These are phyloP conservation scores for Drosophila putrida DNA, from an alignment of 2,888 invertebrate species.

Conservation along the genomic window DNA sequence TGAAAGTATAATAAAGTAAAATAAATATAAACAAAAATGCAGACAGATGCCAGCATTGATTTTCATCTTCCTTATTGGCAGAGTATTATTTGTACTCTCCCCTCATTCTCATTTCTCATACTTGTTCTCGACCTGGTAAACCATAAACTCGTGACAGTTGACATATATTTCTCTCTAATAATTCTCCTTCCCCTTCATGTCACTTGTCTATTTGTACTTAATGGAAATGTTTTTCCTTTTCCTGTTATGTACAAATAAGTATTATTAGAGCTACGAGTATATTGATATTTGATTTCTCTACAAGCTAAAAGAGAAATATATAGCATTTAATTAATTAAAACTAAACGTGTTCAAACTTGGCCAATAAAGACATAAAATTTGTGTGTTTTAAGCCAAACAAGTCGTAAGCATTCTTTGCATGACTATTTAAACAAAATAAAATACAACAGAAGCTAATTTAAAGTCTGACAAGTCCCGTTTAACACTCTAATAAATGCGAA, in stretches of 20 bases:
- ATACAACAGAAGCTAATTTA: slow-evolving; percentile 7
- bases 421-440: slow-evolving; percentile 50
- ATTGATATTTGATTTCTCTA: background rate
- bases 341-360: background rate
- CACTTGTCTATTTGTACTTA: background rate
- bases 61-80: slow-evolving; percentile 59
- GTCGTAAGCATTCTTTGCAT: slow-evolving; percentile 19
- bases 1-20: slow-evolving; percentile 43
- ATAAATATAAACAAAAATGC: slow-evolving; percentile 28
- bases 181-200: slow-evolving; percentile 12
- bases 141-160: slow-evolving; percentile 54
- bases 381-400: slow-evolving; percentile 29
- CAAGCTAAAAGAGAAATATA: background rate
- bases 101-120: background rate
- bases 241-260: too few relatives aligned
- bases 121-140: background rate
- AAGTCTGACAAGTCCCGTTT: slow-evolving; percentile 29
- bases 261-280: background rate
- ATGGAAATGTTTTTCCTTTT: slow-evolving; percentile 2
- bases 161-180: slow-evolving; percentile 54
- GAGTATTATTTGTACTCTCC: slow-evolving; percentile 1
- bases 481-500: slow-evolving; percentile 50
- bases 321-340: background rate
- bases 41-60: slow-evolving; percentile 65
- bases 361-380: slow-evolving; percentile 42